phyloP scores from a whole-genome alignment of 1,140 invertebrate genomes.

The Wiebesia pumilae region DNA sequence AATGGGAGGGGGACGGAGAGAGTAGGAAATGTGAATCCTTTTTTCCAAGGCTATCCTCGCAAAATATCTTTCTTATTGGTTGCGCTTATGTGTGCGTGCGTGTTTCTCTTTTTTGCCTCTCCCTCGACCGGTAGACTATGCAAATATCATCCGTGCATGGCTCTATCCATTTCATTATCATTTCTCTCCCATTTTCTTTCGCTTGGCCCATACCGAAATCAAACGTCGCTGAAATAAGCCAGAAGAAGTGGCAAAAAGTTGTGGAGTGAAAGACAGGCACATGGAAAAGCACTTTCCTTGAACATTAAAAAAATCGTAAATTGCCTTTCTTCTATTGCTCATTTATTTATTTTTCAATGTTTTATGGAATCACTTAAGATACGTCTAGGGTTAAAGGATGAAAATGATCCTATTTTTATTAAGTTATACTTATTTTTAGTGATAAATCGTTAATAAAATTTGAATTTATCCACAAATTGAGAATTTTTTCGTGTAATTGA shows the following conservation, averaged over 20 bases:
- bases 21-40: conserved; percentile 1
- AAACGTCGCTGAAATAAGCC: not conserved
- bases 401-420: not conserved
- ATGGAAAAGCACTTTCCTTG: not conserved
- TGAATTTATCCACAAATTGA: no score
- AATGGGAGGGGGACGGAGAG: not conserved
- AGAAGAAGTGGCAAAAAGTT: not conserved
- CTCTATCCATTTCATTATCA: not conserved
- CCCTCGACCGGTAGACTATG: not conserved
- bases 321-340: conserved; percentile 36
- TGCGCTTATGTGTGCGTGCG: conserved; percentile 1
- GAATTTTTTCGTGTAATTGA: no score
- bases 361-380: not conserved
- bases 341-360: conserved; percentile 31
- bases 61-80: conserved; percentile 33
- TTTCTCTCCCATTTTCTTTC: not conserved
- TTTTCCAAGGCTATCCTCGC: conserved; percentile 15
- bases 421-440: conserved; percentile 4
- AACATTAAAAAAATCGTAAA: conserved; percentile 39
- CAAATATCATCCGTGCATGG: not conserved
- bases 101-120: conserved; percentile 8
- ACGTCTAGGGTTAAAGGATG: not conserved
- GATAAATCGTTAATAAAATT: not conserved
- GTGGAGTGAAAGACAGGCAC: conserved; percentile 4
- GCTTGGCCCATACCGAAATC: not conserved